Evolutionary conservation across 2,888 invertebrate species (phyloP), one percentile per base, ranked within the genome.

Genomic region (Athripsodes cinereus): DNA sequence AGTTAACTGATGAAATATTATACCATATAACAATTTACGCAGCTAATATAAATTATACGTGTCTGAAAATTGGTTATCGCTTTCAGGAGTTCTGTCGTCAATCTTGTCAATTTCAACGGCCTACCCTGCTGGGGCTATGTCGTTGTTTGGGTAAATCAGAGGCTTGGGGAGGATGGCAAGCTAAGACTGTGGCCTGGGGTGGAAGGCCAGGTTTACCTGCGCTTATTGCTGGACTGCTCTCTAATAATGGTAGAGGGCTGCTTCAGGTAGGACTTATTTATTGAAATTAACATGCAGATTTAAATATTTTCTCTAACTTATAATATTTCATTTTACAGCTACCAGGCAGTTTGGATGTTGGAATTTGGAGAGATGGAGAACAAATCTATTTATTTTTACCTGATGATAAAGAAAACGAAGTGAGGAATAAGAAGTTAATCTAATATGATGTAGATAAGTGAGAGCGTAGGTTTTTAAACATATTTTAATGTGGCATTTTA

Each of bases 311-410:
- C 2, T 40, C 2, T 8, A 40, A 13, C 13, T 40, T 40, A 13
- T 13, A 16, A 8, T 40, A 8, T 40, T 40, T 40, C 13, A 26
- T 6, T 6, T 50, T 51, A 46, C 40, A 59, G 59, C 22, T 52
- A 16, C 55, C 55, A 6, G 55, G 55, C 1, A 55, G 52, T n/a
- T 10, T 59, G 16, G 55, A 59, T 16, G 22, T 59, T n/a, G 55
- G 31, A n/a, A 22, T 55, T n/a, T 59, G 59, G 59, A 52, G 34
- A 35, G 55, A 59, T 8, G 26, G 44, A 20, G 52, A 57, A 26
- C 46, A 52, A n/a, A 52, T 31, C 16, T 57, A 57, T 18, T 5
- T 52, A 1, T 57, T 57, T 6, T 22, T 57, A n/a, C 57, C 57
- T 13, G 22, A 47, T 19, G 31, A 26, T 20, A 47, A 47, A 20